Evolutionary conservation across 2,113 vertebrate species (phyloP), one percentile per base, ranked within the genome.

Genomic region (Phrynosoma platyrhinos): DNA sequence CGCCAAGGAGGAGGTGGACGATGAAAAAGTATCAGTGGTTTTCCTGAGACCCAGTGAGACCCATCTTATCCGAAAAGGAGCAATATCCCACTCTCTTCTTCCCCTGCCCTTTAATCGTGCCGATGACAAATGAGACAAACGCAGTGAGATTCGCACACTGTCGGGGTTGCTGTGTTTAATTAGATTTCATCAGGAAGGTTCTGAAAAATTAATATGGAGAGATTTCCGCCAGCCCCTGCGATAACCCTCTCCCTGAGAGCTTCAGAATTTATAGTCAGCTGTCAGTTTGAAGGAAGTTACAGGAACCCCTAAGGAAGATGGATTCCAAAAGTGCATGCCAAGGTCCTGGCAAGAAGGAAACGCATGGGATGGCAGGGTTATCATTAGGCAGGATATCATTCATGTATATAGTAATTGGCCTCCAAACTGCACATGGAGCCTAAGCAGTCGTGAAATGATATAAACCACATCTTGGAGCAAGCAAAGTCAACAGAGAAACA

Each of bases 141-240:
- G 87, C 40, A 0, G 87, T 86, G 84, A 95, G 89, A 89, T 87
- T 0, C 52, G 87, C 83, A 69, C 89, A 55, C 91, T 1, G 74
- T 81, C 1, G 1, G 69, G 69, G 72, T 78, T 1, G 0, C 78
- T 88, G 5, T 75, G 84, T 92, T 95, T 95, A 96, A 96, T 96
- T 96, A 94, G 92, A 92, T 93, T 94, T 94, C 88, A 91, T 92
- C 85, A n/a, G 90, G 92, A 93, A 2, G 9, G 91, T 83, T 91
- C 88, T 92, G 89, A 94, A 94, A 95, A 94, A 94, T 93, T 94
- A 89, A 89, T 91, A 81, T 7, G 69, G 55, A 0, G 75, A 93
- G 58, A 89, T 91, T 90, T 91, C 82, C 78, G 20, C 87, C 79
- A 82, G 91, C n/a, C 86, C 87, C 78, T 0, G 68, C 0, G 91